These are phyloP conservation scores for Typhlichthys eigenmanni DNA, from an alignment of 2,797 vertebrate genomes.

Conservation along the genomic window DNA sequence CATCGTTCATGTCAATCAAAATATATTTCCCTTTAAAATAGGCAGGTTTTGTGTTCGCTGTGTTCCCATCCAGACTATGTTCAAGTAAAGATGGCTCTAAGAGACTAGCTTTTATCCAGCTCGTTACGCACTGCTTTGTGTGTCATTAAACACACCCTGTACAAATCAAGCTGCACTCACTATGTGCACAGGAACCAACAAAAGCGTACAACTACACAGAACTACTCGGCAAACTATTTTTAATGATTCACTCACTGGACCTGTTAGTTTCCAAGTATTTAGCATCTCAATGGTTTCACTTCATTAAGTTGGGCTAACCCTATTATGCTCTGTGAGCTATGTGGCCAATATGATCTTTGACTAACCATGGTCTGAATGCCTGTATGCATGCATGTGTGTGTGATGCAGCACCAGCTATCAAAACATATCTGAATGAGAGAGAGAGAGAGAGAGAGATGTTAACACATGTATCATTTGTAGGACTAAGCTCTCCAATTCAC, in stretches of 20 bases:
- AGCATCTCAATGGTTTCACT: slow-evolving; percentile 31
- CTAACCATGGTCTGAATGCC: slow-evolving; percentile 17
- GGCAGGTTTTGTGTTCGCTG: no score
- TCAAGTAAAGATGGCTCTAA: no score
- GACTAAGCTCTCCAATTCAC: slow-evolving; percentile 4
- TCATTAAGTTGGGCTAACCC: slow-evolving; percentile 10
- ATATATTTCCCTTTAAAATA: no score
- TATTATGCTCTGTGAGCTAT: slow-evolving; percentile 25
- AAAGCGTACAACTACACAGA: no score
- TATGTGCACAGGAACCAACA: no score
- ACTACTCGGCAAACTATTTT: slow-evolving; percentile 41
- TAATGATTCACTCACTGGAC: slow-evolving; percentile 66
- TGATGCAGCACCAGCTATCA: slow-evolving; percentile 28
- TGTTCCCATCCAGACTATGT: no score
- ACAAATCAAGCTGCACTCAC: no score
- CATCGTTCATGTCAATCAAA: no score
- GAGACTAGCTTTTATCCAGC: no score
- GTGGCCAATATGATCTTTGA: not conserved
- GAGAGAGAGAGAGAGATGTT: slow-evolving; percentile 2
- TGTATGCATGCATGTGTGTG: slow-evolving; percentile 14
- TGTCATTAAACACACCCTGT: no score
- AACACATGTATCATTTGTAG: slow-evolving; percentile 4
- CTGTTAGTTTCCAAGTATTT: slow-evolving; percentile 58
- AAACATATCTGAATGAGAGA: slow-evolving; percentile 4
- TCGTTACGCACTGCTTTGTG: no score